A percentile compares a stretch with the other conserved stretches of the same genome.
Evolutionary conservation across 2,113 vertebrate species (phyloP).

Genomic region (Trinectes maculatus): DNA sequence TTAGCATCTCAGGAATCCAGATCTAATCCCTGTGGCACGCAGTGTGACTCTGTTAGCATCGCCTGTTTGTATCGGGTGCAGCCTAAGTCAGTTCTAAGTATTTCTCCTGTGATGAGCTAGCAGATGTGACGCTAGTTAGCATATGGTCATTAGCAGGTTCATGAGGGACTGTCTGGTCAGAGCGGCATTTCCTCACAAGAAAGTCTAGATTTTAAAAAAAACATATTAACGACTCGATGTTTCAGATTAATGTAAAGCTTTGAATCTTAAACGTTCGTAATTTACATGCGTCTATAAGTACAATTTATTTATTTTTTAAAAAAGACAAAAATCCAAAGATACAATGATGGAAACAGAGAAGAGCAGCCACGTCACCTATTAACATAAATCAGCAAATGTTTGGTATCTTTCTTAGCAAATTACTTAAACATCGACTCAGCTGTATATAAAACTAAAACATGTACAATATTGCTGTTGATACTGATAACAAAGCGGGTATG

Average conservation of each 20-base stretch:
- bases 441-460: neutral
- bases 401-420: neutral
- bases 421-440: neutral
- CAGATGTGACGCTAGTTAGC: conserved; percentile 13
- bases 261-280: too few relatives aligned
- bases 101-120: neutral
- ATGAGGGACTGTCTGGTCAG: neutral
- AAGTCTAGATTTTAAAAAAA: neutral
- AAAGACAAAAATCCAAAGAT: neutral
- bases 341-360: neutral
- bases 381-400: neutral
- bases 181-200: neutral
- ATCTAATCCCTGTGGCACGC: neutral
- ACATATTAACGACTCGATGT: neutral
- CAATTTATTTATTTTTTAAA: neutral
- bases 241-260: neutral
- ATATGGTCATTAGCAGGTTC: neutral
- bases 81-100: neutral
- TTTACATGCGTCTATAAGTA: too few relatives aligned
- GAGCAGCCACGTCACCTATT: neutral
- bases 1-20: neutral
- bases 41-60: accelerated
- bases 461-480: neutral
- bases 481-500: neutral
- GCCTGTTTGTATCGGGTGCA: too few relatives aligned